A percentile compares a stretch with the other conserved stretches of the same genome.
These are phyloP conservation scores for Rhinogobio ventralis DNA, from an alignment of 2,797 vertebrate species.

Conservation along the genomic window DNA sequence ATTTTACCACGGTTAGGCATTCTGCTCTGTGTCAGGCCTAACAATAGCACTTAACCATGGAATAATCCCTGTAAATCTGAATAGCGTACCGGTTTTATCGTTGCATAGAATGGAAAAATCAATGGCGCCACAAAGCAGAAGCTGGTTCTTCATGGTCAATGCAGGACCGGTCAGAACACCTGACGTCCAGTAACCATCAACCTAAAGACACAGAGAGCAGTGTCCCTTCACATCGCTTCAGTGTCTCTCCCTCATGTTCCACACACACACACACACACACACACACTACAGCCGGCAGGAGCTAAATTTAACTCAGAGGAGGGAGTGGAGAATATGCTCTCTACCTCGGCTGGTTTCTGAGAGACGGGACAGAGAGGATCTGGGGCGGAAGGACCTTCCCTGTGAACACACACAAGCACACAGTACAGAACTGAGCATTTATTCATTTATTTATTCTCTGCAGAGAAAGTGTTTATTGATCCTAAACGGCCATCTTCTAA, in stretches of 20 bases:
- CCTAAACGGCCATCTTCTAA: not conserved
- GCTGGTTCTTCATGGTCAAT: not conserved
- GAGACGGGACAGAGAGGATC: constrained; percentile 6
- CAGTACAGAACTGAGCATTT: not conserved
- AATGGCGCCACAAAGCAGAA: not conserved
- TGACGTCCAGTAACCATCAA: not conserved
- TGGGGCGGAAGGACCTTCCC: not conserved
- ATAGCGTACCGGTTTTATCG: not conserved
- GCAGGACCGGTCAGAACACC: constrained; percentile 5
- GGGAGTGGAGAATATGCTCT: constrained; percentile 14
- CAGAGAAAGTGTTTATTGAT: not conserved
- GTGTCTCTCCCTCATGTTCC: not conserved
- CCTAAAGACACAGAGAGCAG: not conserved
- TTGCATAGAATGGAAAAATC: not conserved
- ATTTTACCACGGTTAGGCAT: not conserved
- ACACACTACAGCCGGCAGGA: constrained; percentile 18
- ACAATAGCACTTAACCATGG: not conserved
- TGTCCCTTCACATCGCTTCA: not conserved
- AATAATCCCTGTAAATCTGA: not conserved
- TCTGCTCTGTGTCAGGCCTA: not conserved
- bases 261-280: constrained; percentile 1
- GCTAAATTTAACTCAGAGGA: constrained; percentile 42
- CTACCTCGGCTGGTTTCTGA: not conserved
- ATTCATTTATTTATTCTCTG: too few species aligned
- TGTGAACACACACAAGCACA: not conserved